Evolutionary conservation across 2,888 invertebrate species (phyloP), one percentile per base, ranked within the genome.

Genomic region (Tiliacea citrago): DNA sequence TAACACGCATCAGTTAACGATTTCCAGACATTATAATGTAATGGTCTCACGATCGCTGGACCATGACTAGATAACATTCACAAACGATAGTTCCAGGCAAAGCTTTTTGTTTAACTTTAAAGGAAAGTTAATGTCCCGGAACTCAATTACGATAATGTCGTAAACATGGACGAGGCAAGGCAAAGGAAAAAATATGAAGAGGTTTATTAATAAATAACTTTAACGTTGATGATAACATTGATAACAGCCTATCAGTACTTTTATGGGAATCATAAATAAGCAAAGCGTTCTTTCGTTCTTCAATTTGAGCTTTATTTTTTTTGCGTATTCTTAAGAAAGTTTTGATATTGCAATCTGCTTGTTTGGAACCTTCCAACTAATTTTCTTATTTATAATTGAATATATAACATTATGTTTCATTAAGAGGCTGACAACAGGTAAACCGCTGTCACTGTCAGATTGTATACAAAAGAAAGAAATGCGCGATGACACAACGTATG

Each of bases 21-120:
- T 85, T 84, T 84, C 77, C 73, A 66, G 70, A 70, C 65, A 82
- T 82, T 24, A 58, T 68, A 71, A 69, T 69, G 53, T 57, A 81
- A 63, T 71, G 68, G 24, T 68, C 68, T 57, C 75, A 80, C 49
- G 67, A 35, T 29, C 45, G 53, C 58, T 74, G 62, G 73, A 73
- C 79, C 67, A 55, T 68, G 35, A 67, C 51, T 29, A 35, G 61
- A 66, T 58, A 58, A 35, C 42, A 45, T 62, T 62, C 6, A 13
- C 29, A 60, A 73, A 49, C 47, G 6, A 35, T 6, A 61, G 24
- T 55, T 73, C 61, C 21, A 58, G 16, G 53, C 6, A 72, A 58
- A 63, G 18, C 12, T 68, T 78, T 82, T 82, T 78, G 13, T n/a
- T 68, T 49, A 1, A 58, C 29, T 51, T 13, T 24, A 2, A n/a